These are phyloP conservation scores for Sycophaga agraensis DNA, from an alignment of 1,140 invertebrate species.

Conservation along the genomic window DNA sequence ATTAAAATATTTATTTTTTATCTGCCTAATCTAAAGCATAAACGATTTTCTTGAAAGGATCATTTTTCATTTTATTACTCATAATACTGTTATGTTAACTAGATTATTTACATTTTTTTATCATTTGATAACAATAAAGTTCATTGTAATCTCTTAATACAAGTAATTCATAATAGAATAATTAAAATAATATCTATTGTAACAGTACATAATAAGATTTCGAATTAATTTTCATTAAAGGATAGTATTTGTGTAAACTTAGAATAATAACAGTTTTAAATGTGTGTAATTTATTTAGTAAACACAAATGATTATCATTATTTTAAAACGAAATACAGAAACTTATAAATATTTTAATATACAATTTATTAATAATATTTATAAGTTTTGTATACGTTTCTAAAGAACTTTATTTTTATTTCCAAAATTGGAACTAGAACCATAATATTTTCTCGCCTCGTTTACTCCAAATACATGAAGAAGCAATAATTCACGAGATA, in stretches of 20 bases:
- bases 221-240: slow-evolving; percentile 5
- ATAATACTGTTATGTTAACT: slow-evolving; percentile 55
- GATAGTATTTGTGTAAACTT: slow-evolving; percentile 6
- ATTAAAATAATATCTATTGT: slow-evolving; percentile 22
- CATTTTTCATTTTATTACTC: slow-evolving; percentile 48
- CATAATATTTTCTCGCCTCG: slow-evolving; percentile 1
- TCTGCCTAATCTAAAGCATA: slow-evolving; percentile 46
- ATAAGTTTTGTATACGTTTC: background rate
- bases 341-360: background rate
- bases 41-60: slow-evolving; percentile 40
- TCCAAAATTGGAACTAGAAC: slow-evolving; percentile 7
- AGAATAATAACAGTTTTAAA: slow-evolving; percentile 9
- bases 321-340: slow-evolving; percentile 12
- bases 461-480: slow-evolving; percentile 8
- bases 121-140: slow-evolving; percentile 46
- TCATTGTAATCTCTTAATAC: slow-evolving; percentile 44
- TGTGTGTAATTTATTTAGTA: slow-evolving; percentile 26
- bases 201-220: slow-evolving; percentile 21
- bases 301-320: slow-evolving; percentile 6
- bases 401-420: background rate
- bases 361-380: background rate
- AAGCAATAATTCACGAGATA: slow-evolving; percentile 11
- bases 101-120: slow-evolving; percentile 51
- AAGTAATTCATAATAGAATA: slow-evolving; percentile 36
- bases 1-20: slow-evolving; percentile 34